Evolutionary conservation across 2,888 invertebrate genomes (phyloP), one percentile per base, ranked within the genome.

Genomic region (Morinoia aosen): DNA sequence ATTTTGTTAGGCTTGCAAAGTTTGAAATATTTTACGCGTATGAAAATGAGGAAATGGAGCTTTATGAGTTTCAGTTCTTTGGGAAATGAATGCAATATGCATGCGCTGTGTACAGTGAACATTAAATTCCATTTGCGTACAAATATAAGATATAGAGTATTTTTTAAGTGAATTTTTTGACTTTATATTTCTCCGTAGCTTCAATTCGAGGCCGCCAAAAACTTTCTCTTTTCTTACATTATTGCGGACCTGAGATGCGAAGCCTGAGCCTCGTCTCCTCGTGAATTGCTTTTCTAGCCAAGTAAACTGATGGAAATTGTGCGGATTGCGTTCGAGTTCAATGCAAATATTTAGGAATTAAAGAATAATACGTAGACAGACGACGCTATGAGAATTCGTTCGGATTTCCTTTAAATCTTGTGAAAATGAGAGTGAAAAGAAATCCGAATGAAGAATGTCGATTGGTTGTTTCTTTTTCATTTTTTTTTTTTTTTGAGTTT

Each of bases 71-170:
- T 90, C 90, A 40, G 90, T 90, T 90, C 7, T 40, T 2, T 90
- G 90, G 19, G 90, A 90, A 90, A 90, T 90, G 39, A 64, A 25
- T 90, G 39, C 90, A 40, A 19, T 39, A 39, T 90, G 90, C 40
- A 90, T 48, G 90, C 48, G 90, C 48, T 90, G 16, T 90, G 90
- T 90, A 90, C 90, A 90, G 90, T 40, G 90, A 40, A 90, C 90
- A 90, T 90, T 39, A 90, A 90, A 90, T 90, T 90, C 90, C 90
- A 90, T 90, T 90, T 90, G 90, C 90, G 90, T 90, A 90, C 90
- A 90, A 90, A 90, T 90, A 90, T 90, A 90, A 40, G 90, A 90
- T 90, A 90, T 39, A 90, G 90, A 90, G 40, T 90, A 90, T 90
- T 90, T 90, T 76, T 90, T 90, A 90, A 40, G 90, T 90, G 33